phyloP scores from a whole-genome alignment of 2,888 invertebrate genomes.

The Archaeoteleia sp. region DNA sequence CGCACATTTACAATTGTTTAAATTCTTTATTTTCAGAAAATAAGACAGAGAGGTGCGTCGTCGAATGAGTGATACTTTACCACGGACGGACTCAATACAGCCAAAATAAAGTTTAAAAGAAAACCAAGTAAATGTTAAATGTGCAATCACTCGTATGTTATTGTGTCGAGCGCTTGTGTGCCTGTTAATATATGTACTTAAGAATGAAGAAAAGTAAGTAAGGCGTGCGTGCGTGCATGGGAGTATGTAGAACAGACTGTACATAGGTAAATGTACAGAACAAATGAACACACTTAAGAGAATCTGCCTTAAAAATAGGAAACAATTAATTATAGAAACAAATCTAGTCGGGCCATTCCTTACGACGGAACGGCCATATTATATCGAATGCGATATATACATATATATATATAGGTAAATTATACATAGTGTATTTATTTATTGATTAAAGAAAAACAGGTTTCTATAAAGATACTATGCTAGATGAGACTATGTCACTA shows the following conservation, averaged over 20 bases:
- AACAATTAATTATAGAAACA: conserved; percentile 42
- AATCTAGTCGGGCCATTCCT: conserved; percentile 37
- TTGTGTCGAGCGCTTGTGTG: conserved; percentile 10
- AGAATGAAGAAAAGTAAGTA: not conserved
- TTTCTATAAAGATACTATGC: conserved; percentile 43
- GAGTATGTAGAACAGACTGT: conserved; percentile 24
- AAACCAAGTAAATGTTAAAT: conserved; percentile 8
- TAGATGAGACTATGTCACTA: conserved; percentile 31
- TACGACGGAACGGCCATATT: conserved; percentile 26
- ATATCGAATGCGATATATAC: conserved; percentile 6
- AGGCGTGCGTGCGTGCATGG: conserved; percentile 41
- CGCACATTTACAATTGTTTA: no score
- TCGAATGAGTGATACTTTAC: conserved; percentile 57
- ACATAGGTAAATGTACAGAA: conserved; percentile 37
- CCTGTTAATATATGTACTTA: conserved; percentile 9
- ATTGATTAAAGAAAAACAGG: conserved; percentile 26
- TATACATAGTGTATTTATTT: conserved; percentile 47
- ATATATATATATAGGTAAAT: conserved; percentile 31
- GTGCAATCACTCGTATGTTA: conserved; percentile 9
- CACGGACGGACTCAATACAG: conserved; percentile 50
- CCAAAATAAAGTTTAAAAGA: conserved; percentile 27
- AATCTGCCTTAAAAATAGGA: conserved; percentile 62
- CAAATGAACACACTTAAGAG: conserved; percentile 51
- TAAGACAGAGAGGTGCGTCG: conserved; percentile 54
- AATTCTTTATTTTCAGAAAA: conserved; percentile 55